Evolutionary conservation across 2,888 invertebrate species (phyloP).

Genomic region (Cryptocephalus moraei): DNA sequence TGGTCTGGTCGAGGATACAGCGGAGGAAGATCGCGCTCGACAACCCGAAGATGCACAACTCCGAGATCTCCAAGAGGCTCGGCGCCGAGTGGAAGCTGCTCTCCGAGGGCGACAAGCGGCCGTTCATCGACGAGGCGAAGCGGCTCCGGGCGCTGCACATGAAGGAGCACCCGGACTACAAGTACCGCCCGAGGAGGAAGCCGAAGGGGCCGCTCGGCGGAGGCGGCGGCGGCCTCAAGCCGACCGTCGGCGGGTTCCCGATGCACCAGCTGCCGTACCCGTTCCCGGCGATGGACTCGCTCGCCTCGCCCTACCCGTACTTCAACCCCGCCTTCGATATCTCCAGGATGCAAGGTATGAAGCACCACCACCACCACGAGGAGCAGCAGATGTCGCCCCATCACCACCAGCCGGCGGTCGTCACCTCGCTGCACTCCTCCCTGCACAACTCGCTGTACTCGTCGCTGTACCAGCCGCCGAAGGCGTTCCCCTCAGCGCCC

Average conservation of each 20-base stretch:
- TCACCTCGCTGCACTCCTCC: conserved; percentile 41
- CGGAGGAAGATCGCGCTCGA: conserved; percentile 87
- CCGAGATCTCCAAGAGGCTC: conserved; percentile 81
- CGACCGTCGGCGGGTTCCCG: conserved; percentile 41
- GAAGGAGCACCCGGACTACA: conserved; percentile 88
- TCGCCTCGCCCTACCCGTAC: conserved; percentile 57
- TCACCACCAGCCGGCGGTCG: conserved; percentile 23
- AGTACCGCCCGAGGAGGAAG: conserved; percentile 78
- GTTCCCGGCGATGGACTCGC: conserved; percentile 49
- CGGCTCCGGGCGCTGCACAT: conserved; percentile 76
- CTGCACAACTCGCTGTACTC: conserved; percentile 63
- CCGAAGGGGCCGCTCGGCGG: conserved; percentile 59
- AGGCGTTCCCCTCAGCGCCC: conserved; percentile 44
- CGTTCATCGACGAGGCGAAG: conserved; percentile 94
- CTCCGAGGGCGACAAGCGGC: conserved; percentile 77
- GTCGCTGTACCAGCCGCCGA: conserved; percentile 49
- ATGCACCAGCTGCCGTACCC: conserved; percentile 55
- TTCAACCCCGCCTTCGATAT: conserved; percentile 61
- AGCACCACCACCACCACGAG: conserved; percentile 30
- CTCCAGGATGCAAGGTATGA: conserved; percentile 25
- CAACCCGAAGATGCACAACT: conserved; percentile 88
- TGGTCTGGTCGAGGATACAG: conserved; percentile 93
- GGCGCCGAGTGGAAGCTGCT: conserved; percentile 91
- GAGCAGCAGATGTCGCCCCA: conserved; percentile 10
- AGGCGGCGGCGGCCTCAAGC: conserved; percentile 21